Conservation (phyloP, 2,797 vertebrate species). For the Fundulus diaphanus region DNA sequence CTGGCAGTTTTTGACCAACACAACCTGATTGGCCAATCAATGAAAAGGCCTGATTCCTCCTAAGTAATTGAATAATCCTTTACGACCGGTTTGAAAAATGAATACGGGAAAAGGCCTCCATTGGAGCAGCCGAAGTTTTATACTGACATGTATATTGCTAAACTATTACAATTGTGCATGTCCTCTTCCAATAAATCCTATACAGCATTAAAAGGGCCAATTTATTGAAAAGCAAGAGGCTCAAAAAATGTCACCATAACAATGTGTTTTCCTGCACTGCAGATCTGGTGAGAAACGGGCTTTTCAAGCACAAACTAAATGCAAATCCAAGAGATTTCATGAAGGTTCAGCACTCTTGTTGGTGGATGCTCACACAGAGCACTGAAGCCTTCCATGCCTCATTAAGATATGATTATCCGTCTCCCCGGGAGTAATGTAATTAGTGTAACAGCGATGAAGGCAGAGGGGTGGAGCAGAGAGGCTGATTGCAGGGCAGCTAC, state of each 20-base stretch:
- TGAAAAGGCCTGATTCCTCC: neutral
- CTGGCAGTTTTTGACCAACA: neutral
- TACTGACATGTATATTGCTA: neutral
- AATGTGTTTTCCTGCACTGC: neutral
- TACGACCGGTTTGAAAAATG: slow-evolving; percentile 34
- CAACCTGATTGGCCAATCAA: neutral
- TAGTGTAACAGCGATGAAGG: slow-evolving; percentile 55
- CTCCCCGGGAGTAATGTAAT: slow-evolving; percentile 67
- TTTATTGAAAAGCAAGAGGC: neutral
- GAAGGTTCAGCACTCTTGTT: slow-evolving; percentile 21
- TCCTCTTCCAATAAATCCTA: neutral
- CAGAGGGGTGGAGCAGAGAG: slow-evolving; percentile 30
- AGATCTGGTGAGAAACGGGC: neutral
- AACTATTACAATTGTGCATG: neutral
- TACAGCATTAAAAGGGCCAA: neutral
- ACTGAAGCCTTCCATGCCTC: slow-evolving; percentile 50
- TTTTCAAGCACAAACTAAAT: neutral
- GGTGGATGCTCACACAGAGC: slow-evolving; percentile 22
- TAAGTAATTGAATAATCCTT: slow-evolving; percentile 42
- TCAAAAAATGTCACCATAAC: neutral
- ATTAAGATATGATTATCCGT: slow-evolving; percentile 73
- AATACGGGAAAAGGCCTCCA: slow-evolving; percentile 13
- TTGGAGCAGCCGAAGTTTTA: slow-evolving; percentile 24
- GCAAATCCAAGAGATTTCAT: neutral
- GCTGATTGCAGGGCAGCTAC: slow-evolving; percentile 22